A percentile compares a stretch with the other conserved stretches of the same genome.
phyloP scores from a whole-genome alignment of 2,113 vertebrate genomes.

The Nannobrachium achirus region DNA sequence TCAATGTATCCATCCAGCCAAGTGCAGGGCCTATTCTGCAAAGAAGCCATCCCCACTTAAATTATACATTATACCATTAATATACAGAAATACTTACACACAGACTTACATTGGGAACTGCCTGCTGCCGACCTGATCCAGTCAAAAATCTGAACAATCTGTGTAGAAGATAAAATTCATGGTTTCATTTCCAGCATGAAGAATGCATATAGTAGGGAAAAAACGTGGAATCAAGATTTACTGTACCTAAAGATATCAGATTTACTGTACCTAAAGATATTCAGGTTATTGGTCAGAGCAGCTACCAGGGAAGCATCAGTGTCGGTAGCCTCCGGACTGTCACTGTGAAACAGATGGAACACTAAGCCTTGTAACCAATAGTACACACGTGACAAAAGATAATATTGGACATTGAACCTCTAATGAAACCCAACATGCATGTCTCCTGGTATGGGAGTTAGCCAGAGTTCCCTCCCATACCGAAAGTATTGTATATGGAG shows the following conservation, averaged over 20 bases:
- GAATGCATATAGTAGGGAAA: not conserved
- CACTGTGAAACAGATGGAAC: constrained; percentile 10
- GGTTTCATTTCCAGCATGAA: not conserved
- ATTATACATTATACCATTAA: too few relatives aligned
- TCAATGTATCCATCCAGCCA: too few relatives aligned
- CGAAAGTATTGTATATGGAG: too few relatives aligned
- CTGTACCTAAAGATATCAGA: not conserved
- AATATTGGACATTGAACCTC: too few relatives aligned
- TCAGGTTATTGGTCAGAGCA: constrained; percentile 44
- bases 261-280: constrained; percentile 63
- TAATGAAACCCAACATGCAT: too few relatives aligned
- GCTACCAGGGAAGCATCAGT: constrained; percentile 53
- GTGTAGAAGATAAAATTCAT: not conserved
- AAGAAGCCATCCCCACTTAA: too few relatives aligned
- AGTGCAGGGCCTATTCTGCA: too few relatives aligned
- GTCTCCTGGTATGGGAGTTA: too few relatives aligned
- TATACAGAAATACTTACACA: too few relatives aligned
- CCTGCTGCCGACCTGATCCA: constrained; percentile 5
- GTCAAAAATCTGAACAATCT: constrained; percentile 68
- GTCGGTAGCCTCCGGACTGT: constrained; percentile 26
- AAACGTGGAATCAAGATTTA: not conserved
- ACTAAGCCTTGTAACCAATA: too few relatives aligned
- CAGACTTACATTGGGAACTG: constrained; percentile 49
- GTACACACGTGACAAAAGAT: too few relatives aligned
- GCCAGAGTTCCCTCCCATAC: too few relatives aligned